phyloP scores from a whole-genome alignment of 2,113 vertebrate genomes.

The Pycnonotus jocosus region DNA sequence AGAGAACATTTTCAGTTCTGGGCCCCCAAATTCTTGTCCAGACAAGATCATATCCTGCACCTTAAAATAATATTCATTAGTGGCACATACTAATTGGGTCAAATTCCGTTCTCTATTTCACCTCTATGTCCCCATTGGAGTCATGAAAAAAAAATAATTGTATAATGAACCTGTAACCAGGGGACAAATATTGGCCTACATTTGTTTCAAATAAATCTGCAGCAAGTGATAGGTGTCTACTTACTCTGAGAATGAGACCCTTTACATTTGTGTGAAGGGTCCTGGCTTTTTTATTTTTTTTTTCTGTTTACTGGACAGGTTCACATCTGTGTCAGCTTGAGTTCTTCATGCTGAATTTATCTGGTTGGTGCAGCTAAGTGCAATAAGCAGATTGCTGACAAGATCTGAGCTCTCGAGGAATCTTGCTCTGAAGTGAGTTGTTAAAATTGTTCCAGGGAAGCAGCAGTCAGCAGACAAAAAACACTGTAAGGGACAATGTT shows the following conservation, averaged over 20 bases:
- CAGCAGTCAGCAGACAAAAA: not conserved
- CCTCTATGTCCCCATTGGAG: not conserved
- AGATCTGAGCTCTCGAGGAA: not conserved
- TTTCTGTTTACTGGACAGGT: not conserved
- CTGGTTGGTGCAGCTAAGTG: not conserved
- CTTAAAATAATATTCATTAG: conserved; percentile 22
- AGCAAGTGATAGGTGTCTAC: not conserved
- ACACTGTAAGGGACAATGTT: not conserved
- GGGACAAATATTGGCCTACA: conserved; percentile 9
- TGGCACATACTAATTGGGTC: not conserved
- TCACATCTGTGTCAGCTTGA: not conserved
- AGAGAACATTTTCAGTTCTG: not conserved
- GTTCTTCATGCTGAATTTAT: not conserved
- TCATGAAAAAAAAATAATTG: not conserved
- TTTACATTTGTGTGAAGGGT: not conserved
- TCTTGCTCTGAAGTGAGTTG: not conserved
- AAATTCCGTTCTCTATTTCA: not conserved
- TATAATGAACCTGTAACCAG: not conserved
- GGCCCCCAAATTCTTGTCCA: not conserved
- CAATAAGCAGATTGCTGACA: not conserved
- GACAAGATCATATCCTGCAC: not conserved
- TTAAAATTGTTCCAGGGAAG: conserved; percentile 1
- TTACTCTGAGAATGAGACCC: not conserved
- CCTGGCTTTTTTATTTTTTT: not conserved
- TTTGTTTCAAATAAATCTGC: conserved; percentile 10